Evolutionary conservation across 2,888 invertebrate species (phyloP), one percentile per base, ranked within the genome.

Genomic region (Drosophila helvetica): DNA sequence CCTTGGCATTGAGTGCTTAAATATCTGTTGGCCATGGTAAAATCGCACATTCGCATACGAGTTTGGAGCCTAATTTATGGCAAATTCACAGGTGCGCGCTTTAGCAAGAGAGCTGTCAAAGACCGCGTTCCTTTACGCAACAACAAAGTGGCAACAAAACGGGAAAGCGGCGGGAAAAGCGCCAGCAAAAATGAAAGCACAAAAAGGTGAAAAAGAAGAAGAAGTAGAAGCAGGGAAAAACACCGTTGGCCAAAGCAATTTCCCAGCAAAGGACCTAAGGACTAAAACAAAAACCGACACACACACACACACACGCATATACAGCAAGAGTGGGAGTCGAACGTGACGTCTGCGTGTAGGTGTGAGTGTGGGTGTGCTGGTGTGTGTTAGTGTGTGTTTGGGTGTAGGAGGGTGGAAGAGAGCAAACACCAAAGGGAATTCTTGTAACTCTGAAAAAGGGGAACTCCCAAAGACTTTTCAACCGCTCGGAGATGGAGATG

Each of bases 41-140:
- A 54, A 62, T 73, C 75, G 75, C 60, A 76, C 69, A 63, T 43
- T 51, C 61, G 42, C 45, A 56, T 61, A 22, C 60, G 33, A 56
- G 58, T 70, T 50, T 68, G 60, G 59, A 54, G 73, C 69, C 80
- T 89, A 89, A 90, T 90, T 90, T 90, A 90, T 90, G 80, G 77
- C 88, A 75, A 88, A 82, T 78, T 78, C 85, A 81, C 89, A 90
- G 89, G 90, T 90, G 89, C 87, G 89, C 78, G 76, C 70, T 77
- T 88, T 78, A 78, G 79, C 82, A 7, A 86, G 83, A 79, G 79
- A 77, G 65, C 77, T 83, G 83, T 79, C 85, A 85, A 85, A 83
- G 80, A 70, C 77, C 75, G 75, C 86, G 80, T 86, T 74, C 74
- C 42, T 59, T 79, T 48, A 45, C 60, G 72, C 50, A 54, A 51